Evolutionary conservation across 2,888 invertebrate genomes (phyloP), one percentile per base, ranked within the genome.

Genomic region (Parnassius smintheus): DNA sequence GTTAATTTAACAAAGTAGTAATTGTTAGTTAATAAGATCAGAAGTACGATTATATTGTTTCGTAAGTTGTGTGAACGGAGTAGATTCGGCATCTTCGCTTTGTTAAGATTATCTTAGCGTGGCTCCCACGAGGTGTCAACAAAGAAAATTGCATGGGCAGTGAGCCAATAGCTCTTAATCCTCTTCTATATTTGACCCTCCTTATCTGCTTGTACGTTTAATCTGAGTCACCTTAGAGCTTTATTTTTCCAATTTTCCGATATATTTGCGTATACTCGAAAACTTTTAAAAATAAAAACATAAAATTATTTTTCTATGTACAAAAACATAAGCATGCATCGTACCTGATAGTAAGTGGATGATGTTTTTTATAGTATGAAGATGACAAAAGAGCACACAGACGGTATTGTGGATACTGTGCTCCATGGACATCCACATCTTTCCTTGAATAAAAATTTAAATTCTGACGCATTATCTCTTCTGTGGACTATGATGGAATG

Each of bases 81-180:
- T 46, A 59, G 78, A 76, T 72, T 68, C 18, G 18, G 18, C 0
- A 18, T 18, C 82, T 84, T 85, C 80, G 86, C 85, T 87, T 88
- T 91, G 88, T 86, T 90, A 86, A 86, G 90, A 90, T 90, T 86
- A 91, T 91, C 89, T 86, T 77, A 78, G 82, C 80, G 80, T 74
- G 79, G 80, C 75, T 82, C 89, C 85, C 88, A 59, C 52, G 87
- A 82, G 89, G 87, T 86, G 82, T 88, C 88, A 88, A 88, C 90
- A 91, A 90, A 91, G 90, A 86, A 91, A 88, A 91, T 91, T 89
- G 90, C 89, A 91, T 91, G 89, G 90, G 91, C 90, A 90, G 87
- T 80, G 83, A 81, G 89, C 88, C 90, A 90, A 89, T 91, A 82
- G 84, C 87, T 86, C 88, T 88, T 89, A 91, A 89, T 90, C 84